Evolutionary conservation across 1,140 invertebrate species (phyloP).

Genomic region (Drosophila sproati): DNA sequence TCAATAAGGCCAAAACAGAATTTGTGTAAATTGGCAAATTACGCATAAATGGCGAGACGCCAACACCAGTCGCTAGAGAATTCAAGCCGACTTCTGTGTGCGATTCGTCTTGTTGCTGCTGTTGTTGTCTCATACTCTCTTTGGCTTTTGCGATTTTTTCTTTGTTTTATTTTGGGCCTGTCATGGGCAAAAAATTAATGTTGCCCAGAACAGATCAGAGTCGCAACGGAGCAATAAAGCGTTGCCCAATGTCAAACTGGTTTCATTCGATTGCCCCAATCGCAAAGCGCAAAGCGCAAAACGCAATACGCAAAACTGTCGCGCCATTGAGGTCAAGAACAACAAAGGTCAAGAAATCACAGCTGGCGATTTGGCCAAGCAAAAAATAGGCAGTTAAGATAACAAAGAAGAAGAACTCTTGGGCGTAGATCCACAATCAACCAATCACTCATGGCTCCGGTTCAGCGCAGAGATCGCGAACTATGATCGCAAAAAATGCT

Average conservation of each 20-base stretch:
- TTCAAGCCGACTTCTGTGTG: conserved; percentile 36
- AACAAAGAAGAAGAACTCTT: neutral
- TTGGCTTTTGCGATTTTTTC: neutral
- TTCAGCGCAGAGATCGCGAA: neutral
- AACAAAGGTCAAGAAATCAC: conserved; percentile 33
- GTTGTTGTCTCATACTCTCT: neutral
- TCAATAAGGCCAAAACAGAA: conserved; percentile 53
- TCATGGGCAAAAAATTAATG: conserved; percentile 44
- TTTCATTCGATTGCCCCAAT: conserved; percentile 18
- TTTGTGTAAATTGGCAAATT: conserved; percentile 77
- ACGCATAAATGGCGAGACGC: conserved; percentile 65
- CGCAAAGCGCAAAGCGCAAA: no score
- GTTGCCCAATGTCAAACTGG: conserved; percentile 28
- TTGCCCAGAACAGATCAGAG: conserved; percentile 28
- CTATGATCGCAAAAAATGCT: conserved; percentile 1
- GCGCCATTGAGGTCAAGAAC: conserved; percentile 23
- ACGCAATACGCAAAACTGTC: neutral
- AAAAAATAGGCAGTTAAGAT: no score
- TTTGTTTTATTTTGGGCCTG: conserved; percentile 13
- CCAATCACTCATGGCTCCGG: neutral
- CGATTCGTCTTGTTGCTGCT: neutral
- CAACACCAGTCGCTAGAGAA: conserved; percentile 46
- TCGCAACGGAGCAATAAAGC: conserved; percentile 27
- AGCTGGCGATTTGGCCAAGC: neutral
- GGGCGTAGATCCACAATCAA: neutral